phyloP scores from a whole-genome alignment of 2,113 vertebrate genomes.

The Sisor rabdophorus region DNA sequence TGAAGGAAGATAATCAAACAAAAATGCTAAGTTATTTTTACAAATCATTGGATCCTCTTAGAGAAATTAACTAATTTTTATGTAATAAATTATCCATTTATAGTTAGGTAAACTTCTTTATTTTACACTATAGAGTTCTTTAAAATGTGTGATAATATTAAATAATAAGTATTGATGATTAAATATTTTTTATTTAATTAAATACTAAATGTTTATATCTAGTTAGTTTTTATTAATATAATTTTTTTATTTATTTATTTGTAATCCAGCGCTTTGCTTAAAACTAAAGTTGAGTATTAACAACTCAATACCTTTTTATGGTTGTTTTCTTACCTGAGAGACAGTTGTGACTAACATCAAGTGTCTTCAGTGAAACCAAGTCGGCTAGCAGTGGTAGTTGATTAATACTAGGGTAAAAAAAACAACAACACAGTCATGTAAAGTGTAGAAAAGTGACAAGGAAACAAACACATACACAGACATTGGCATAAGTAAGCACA shows the following conservation, averaged over 20 bases:
- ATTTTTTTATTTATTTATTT: neutral
- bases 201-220: too few species aligned
- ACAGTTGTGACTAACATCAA: conserved; percentile 84
- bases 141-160: too few species aligned
- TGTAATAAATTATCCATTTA: too few species aligned
- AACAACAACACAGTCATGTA: conserved; percentile 7
- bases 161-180: too few species aligned
- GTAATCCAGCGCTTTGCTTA: too few species aligned
- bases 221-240: too few species aligned
- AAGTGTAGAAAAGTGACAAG: neutral
- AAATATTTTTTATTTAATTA: too few species aligned
- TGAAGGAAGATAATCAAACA: neutral
- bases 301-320: neutral
- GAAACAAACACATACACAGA: conserved; percentile 48
- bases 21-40: neutral
- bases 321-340: conserved; percentile 76
- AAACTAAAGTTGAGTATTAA: too few species aligned
- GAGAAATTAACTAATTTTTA: too few species aligned
- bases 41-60: too few species aligned
- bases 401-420: conserved; percentile 73
- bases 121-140: too few species aligned
- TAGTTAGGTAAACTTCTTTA: too few species aligned
- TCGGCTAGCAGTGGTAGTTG: conserved; percentile 76
- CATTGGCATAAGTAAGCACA: neutral
- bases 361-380: conserved; percentile 75